A percentile compares a stretch with the other conserved stretches of the same genome.
Conservation (phyloP, 2,888 invertebrate genomes). For the Tipula unca region DNA sequence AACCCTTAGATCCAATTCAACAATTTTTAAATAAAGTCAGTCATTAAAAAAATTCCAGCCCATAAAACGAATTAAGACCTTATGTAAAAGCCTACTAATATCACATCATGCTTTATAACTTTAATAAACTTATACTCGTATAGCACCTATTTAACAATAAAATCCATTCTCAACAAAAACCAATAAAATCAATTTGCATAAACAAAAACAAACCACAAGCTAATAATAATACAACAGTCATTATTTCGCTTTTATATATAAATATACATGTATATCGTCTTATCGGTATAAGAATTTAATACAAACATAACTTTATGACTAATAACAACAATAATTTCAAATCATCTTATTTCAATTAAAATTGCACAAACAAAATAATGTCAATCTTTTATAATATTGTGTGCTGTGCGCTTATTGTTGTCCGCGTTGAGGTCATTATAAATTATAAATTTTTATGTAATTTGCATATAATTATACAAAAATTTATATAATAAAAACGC, state of each 20-base stretch:
- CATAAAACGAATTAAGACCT: background rate
- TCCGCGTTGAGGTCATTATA: background rate
- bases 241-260: background rate
- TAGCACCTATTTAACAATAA: background rate
- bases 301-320: background rate
- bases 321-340: background rate
- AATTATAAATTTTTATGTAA: background rate
- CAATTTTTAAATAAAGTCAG: too few species aligned
- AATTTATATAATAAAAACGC: background rate
- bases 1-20: too few species aligned
- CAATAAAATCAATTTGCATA: background rate
- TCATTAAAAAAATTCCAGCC: background rate
- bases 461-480: background rate
- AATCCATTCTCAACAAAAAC: background rate
- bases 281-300: background rate
- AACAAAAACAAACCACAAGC: background rate
- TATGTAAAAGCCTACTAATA: background rate
- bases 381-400: background rate
- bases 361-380: background rate
- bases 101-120: background rate
- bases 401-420: background rate
- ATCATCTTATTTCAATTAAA: background rate
- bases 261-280: background rate
- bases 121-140: background rate
- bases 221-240: background rate